phyloP scores from a whole-genome alignment of 2,888 invertebrate genomes.

The Amiota mariae region DNA sequence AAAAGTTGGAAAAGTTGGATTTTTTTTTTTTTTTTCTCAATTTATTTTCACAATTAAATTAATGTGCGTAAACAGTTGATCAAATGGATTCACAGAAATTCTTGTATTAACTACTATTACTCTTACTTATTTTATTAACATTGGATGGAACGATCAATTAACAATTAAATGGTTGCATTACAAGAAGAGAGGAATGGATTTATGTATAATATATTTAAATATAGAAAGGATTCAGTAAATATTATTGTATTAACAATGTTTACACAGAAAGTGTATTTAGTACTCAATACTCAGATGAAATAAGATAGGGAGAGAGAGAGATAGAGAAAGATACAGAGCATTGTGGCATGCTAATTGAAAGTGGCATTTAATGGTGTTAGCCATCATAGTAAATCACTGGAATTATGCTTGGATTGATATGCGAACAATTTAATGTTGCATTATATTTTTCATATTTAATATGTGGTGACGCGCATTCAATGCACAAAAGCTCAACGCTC shows the following conservation, averaged over 20 bases:
- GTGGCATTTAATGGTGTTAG: conserved; percentile 48
- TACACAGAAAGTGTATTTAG: conserved; percentile 40
- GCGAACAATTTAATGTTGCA: conserved; percentile 29
- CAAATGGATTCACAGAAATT: conserved; percentile 21
- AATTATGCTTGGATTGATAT: neutral
- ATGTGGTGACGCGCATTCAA: conserved; percentile 28
- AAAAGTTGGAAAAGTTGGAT: no score
- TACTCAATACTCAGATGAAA: neutral
- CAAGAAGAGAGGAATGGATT: neutral
- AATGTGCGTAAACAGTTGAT: conserved; percentile 56
- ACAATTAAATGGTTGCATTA: conserved; percentile 62
- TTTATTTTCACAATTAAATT: conserved; percentile 61
- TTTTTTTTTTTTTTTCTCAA: no score
- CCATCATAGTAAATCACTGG: neutral
- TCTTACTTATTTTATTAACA: conserved; percentile 34
- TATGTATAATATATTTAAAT: conserved; percentile 36
- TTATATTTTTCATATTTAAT: conserved; percentile 24
- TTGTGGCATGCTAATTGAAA: conserved; percentile 51
- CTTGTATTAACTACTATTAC: no score
- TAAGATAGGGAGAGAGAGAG: no score
- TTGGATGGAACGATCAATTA: conserved; percentile 54
- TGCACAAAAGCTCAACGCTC: neutral
- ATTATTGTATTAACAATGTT: conserved; percentile 52
- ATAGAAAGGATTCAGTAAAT: conserved; percentile 30
- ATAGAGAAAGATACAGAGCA: no score